Conservation (phyloP, 2,113 vertebrate genomes). For the Elephantulus edwardii region DNA sequence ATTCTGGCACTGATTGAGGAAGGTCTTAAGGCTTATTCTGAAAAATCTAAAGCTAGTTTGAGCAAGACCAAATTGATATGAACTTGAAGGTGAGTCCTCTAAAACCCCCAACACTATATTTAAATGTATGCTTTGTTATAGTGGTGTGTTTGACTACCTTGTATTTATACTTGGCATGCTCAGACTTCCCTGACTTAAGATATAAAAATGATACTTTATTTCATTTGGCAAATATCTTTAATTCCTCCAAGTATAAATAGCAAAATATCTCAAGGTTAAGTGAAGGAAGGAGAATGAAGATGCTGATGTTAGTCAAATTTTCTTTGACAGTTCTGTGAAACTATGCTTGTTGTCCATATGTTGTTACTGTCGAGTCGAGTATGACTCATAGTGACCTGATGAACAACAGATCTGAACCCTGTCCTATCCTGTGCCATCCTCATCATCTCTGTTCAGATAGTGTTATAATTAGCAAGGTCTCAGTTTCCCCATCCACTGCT, state of each 20-base stretch:
- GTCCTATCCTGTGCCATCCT: too few relatives aligned
- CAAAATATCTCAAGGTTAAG: neutral
- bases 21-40: conserved; percentile 25
- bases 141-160: neutral
- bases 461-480: neutral
- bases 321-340: neutral
- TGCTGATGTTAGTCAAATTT: neutral
- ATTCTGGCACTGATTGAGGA: conserved; percentile 5
- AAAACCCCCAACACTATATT: neutral
- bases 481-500: neutral
- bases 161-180: neutral
- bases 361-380: too few relatives aligned
- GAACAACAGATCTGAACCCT: too few relatives aligned
- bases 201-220: neutral
- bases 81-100: neutral
- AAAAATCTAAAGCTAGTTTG: conserved; percentile 7
- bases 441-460: too few relatives aligned
- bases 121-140: neutral
- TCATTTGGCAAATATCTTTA: neutral
- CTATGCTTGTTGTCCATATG: neutral
- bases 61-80: neutral
- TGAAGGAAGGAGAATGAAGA: neutral
- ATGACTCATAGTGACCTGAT: too few relatives aligned
- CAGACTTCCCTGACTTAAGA: conserved; percentile 1
- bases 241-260: neutral